Percentiles rank a stretch among this genome's conserved stretches.
Conservation (phyloP, 2,113 vertebrate genomes). For the Tor tambroides region DNA sequence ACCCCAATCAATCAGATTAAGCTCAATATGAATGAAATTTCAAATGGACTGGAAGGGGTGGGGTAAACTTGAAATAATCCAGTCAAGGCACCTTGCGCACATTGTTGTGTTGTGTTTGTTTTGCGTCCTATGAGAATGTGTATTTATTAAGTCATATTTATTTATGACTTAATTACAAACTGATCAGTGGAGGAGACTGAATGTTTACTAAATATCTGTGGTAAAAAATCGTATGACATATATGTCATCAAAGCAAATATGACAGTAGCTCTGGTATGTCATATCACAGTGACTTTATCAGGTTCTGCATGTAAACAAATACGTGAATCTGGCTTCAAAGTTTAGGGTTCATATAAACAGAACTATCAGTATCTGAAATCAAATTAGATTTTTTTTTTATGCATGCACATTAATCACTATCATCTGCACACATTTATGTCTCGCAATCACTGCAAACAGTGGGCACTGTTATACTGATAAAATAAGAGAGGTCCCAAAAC, state of each 20-base stretch:
- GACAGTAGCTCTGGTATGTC: neutral
- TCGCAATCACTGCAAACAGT: neutral
- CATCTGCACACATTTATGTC: neutral
- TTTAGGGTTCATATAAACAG: neutral
- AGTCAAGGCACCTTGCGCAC: neutral
- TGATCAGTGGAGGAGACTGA: too few species aligned
- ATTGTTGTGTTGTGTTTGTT: too few species aligned
- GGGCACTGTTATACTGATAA: neutral
- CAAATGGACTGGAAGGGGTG: too few species aligned
- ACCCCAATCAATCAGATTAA: too few species aligned
- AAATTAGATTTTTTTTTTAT: neutral
- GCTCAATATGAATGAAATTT: too few species aligned
- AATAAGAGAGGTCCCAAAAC: neutral
- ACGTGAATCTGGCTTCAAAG: neutral
- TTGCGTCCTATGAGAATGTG: too few species aligned
- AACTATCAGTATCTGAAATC: neutral
- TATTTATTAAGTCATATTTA: too few species aligned
- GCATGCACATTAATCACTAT: neutral
- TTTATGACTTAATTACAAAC: too few species aligned
- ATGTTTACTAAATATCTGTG: too few species aligned
- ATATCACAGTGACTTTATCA: neutral
- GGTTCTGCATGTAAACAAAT: neutral
- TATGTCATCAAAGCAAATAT: neutral
- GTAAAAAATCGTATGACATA: neutral
- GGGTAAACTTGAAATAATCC: neutral